phyloP scores from a whole-genome alignment of 2,888 invertebrate genomes.

The Ormia ochracea region DNA sequence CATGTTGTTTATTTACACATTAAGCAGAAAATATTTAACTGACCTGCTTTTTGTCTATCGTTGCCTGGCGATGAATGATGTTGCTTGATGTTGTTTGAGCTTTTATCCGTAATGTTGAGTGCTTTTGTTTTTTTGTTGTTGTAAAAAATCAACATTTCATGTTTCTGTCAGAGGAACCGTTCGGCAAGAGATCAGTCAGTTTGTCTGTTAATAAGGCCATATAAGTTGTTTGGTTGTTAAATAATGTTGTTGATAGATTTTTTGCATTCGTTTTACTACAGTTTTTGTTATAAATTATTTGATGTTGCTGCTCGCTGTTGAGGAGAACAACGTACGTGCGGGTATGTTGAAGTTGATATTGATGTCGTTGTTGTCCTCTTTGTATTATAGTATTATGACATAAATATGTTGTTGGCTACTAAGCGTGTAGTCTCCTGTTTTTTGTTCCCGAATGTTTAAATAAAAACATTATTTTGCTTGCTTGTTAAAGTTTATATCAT shows the following conservation, averaged over 20 bases:
- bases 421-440: conserved; percentile 34
- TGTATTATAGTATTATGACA: conserved; percentile 56
- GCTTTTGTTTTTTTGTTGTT: conserved; percentile 1
- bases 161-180: conserved; percentile 21
- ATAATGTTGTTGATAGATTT: conserved; percentile 25
- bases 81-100: conserved; percentile 5
- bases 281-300: conserved; percentile 15
- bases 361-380: conserved; percentile 23
- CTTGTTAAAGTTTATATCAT: conserved; percentile 39
- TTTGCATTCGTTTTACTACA: conserved; percentile 15
- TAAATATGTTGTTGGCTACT: conserved; percentile 55
- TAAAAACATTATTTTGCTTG: conserved; percentile 16
- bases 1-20: conserved; percentile 44
- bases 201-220: background rate
- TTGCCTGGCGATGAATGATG: background rate
- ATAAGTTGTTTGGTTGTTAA: background rate
- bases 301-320: conserved; percentile 18
- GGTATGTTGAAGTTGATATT: background rate
- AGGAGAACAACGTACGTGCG: conserved; percentile 7
- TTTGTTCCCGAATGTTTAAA: background rate
- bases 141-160: conserved; percentile 34
- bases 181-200: background rate
- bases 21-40: conserved; percentile 39
- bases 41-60: background rate
- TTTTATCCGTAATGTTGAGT: conserved; percentile 30